These are phyloP conservation scores for Scaptodrosophila latifasciaeformis DNA, from an alignment of 2,888 invertebrate species.

Conservation along the genomic window DNA sequence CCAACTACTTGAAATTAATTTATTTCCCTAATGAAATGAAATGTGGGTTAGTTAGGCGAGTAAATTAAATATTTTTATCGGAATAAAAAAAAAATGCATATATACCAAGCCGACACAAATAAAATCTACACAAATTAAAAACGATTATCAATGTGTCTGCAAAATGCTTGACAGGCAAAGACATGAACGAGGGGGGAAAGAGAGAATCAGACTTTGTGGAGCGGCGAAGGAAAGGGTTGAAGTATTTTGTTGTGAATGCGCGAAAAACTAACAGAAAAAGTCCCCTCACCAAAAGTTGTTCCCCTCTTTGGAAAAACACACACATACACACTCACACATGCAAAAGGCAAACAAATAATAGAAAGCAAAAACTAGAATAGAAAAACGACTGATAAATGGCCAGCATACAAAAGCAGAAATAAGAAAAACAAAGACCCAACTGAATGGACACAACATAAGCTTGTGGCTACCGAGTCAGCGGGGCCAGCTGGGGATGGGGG, in stretches of 20 bases:
- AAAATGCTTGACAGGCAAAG: background rate
- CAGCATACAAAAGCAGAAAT: background rate
- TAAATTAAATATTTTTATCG: no score
- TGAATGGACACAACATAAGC: constrained; percentile 41
- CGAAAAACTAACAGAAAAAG: constrained; percentile 54
- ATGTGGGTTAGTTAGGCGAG: no score
- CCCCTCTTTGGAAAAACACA: background rate
- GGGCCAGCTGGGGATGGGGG: background rate
- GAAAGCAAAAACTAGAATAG: constrained; percentile 30
- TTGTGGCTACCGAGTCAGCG: no score
- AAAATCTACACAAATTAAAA: constrained; percentile 57
- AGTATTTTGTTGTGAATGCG: constrained; percentile 38
- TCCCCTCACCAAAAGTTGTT: no score
- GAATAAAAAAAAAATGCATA: background rate
- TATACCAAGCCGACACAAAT: constrained; percentile 10
- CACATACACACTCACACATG: background rate
- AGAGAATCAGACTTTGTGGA: background rate
- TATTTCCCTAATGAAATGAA: no score
- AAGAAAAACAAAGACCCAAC: background rate
- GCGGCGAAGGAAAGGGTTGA: background rate
- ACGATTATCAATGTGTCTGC: constrained; percentile 60
- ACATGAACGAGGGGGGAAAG: background rate
- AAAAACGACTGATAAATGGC: constrained; percentile 47
- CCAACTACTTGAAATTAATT: no score
- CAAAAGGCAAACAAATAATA: constrained; percentile 28